Conservation (phyloP, 2,113 vertebrate species). For the Brachypteracias leptosomus region DNA sequence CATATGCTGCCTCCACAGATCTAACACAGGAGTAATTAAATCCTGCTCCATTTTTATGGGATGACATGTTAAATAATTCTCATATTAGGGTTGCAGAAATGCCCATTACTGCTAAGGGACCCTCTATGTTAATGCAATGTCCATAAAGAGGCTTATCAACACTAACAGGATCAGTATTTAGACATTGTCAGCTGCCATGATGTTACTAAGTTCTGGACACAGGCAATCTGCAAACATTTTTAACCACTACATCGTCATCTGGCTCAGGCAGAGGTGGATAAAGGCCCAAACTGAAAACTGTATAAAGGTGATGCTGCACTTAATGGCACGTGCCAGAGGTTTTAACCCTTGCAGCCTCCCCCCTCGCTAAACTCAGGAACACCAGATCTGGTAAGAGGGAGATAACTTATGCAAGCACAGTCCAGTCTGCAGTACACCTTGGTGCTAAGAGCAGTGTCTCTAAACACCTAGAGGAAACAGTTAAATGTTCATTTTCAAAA, state of each 20-base stretch:
- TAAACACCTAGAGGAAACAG: not conserved
- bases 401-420: not conserved
- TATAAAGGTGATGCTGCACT: not conserved
- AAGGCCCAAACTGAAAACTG: not conserved
- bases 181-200: not conserved
- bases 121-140: not conserved
- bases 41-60: not conserved
- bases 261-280: not conserved
- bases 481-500: not conserved
- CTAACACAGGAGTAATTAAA: not conserved
- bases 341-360: not conserved
- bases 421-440: not conserved
- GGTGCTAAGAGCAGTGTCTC: not conserved
- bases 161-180: not conserved
- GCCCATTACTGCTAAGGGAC: not conserved
- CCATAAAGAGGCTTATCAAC: not conserved
- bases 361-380: not conserved
- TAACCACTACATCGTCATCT: fast-evolving
- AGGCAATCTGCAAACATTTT: not conserved
- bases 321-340: not conserved
- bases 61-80: not conserved
- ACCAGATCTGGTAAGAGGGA: not conserved
- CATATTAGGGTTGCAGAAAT: not conserved
- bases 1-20: not conserved
- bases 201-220: not conserved